phyloP scores from a whole-genome alignment of 1,140 invertebrate species.

The Epicauta chinensis region DNA sequence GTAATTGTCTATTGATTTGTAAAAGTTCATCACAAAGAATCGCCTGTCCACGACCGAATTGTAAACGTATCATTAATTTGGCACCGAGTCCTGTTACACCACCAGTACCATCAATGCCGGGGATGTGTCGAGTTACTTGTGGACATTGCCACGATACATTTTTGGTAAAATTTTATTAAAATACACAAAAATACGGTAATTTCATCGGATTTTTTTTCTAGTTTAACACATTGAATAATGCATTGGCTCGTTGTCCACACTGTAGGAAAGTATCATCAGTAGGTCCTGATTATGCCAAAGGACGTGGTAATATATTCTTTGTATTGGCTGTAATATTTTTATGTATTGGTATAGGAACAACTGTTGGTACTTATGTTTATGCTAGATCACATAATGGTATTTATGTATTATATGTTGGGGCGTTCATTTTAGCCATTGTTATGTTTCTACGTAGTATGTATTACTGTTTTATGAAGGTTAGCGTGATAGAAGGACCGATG shows the following conservation, averaged over 20 bases:
- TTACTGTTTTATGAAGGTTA: constrained; percentile 86
- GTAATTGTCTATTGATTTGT: constrained; percentile 97
- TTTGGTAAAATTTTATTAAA: constrained; percentile 58
- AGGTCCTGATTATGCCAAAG: constrained; percentile 73
- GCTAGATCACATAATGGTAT: constrained; percentile 64
- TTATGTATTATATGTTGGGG: constrained; percentile 76
- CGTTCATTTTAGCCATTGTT: constrained; percentile 67
- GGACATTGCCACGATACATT: constrained; percentile 92
- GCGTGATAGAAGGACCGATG: constrained; percentile 76
- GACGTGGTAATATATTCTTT: constrained; percentile 73
- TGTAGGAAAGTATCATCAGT: constrained; percentile 92
- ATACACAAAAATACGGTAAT: too few species aligned
- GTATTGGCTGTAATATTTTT: constrained; percentile 66
- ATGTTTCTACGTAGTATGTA: constrained; percentile 75
- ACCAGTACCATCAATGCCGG: constrained; percentile 78
- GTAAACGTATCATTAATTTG: constrained; percentile 94
- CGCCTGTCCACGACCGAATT: constrained; percentile 92
- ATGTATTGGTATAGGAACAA: constrained; percentile 72
- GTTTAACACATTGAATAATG: constrained; percentile 91
- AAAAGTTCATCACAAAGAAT: constrained; percentile 94
- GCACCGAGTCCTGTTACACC: constrained; percentile 83
- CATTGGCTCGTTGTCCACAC: constrained; percentile 91
- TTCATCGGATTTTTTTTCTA: too few species aligned
- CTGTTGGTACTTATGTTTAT: constrained; percentile 52
- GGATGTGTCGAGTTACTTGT: constrained; percentile 91